A percentile compares a stretch with the other conserved stretches of the same genome.
Conservation (phyloP, 2,888 invertebrate genomes). For the Unio delphinus region DNA sequence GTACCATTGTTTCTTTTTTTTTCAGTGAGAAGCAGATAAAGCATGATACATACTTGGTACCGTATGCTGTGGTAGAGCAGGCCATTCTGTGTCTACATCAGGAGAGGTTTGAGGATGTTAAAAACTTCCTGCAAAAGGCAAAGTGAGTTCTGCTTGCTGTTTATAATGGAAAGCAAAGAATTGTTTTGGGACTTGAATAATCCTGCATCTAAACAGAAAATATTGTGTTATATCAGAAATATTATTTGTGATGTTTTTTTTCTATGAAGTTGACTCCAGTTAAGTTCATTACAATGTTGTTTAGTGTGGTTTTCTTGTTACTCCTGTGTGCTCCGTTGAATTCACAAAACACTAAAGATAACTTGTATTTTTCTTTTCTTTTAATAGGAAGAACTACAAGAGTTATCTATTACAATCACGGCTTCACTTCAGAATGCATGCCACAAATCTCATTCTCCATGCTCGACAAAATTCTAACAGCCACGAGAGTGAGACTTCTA, state of each 20-base stretch:
- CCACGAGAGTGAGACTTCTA: conserved; percentile 1
- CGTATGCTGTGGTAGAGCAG: conserved; percentile 89
- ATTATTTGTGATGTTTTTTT: no score
- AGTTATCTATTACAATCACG: conserved; percentile 90
- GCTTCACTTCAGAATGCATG: conserved; percentile 90
- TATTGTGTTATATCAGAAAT: no score
- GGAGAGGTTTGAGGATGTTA: conserved; percentile 80
- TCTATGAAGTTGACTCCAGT: neutral
- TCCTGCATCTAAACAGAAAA: neutral
- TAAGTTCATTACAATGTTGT: neutral
- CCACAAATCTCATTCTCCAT: conserved; percentile 69
- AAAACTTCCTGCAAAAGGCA: conserved; percentile 83
- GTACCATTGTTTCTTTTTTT: conserved; percentile 4
- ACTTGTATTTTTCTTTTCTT: conserved; percentile 5
- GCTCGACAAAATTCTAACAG: conserved; percentile 22
- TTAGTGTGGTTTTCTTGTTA: no score
- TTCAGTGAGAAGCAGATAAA: conserved; percentile 77
- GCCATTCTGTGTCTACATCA: conserved; percentile 84
- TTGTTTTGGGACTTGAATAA: neutral
- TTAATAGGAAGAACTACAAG: conserved; percentile 86
- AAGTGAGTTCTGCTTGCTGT: conserved; percentile 77
- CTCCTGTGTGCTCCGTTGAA: neutral
- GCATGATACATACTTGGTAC: conserved; percentile 87
- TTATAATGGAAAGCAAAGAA: neutral
- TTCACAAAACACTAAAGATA: neutral